phyloP scores from a whole-genome alignment of 2,888 invertebrate genomes.

The Pollenia griseotomentosa region DNA sequence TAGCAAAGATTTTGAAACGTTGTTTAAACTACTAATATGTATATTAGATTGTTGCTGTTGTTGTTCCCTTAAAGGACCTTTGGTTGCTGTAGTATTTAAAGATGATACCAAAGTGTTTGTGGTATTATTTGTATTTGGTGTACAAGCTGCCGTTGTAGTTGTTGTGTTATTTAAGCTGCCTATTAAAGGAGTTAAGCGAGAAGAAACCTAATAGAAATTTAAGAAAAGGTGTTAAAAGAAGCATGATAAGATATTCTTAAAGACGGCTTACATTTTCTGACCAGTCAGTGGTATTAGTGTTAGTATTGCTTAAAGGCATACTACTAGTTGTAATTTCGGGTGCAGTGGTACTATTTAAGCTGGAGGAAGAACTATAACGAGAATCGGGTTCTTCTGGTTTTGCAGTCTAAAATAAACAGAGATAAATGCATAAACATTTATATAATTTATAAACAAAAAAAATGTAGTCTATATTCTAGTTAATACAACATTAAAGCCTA shows the following conservation, averaged over 20 bases:
- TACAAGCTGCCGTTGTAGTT: constrained; percentile 64
- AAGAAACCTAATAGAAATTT: constrained; percentile 16
- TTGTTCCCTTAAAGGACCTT: constrained; percentile 85
- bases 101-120: constrained; percentile 73
- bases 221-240: not conserved
- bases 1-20: constrained; percentile 81
- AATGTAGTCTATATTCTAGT: too few species aligned
- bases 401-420: constrained; percentile 75
- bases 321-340: constrained; percentile 83
- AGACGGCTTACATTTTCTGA: constrained; percentile 80
- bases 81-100: constrained; percentile 76
- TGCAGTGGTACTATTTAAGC: constrained; percentile 86
- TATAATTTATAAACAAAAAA: not conserved
- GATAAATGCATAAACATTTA: constrained; percentile 72
- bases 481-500: too few species aligned
- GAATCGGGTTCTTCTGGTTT: constrained; percentile 85
- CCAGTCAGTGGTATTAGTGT: constrained; percentile 79
- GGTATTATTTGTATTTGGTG: constrained; percentile 71
- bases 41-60: constrained; percentile 83
- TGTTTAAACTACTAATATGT: constrained; percentile 80
- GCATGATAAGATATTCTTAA: not conserved
- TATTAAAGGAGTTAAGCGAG: constrained; percentile 57
- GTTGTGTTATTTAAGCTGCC: constrained; percentile 77
- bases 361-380: constrained; percentile 88
- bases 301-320: constrained; percentile 73